Conservation (phyloP, 2,888 invertebrate species). For the Aproaerema taeniolella region DNA sequence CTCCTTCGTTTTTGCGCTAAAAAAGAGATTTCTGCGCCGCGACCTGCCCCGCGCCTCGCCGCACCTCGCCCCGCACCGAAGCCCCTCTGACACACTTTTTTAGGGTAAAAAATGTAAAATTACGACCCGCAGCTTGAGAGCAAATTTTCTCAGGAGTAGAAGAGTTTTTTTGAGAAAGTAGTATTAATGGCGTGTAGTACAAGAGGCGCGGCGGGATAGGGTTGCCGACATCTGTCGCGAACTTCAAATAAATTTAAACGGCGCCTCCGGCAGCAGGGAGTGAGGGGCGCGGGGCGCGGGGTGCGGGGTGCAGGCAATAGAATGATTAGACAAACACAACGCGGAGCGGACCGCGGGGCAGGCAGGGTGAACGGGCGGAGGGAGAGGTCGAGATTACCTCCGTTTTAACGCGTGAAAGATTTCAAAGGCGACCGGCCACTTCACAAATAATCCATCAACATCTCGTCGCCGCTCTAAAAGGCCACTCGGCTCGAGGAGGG, state of each 20-base stretch:
- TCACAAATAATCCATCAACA: slow-evolving; percentile 74
- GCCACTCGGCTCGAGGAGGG: slow-evolving; percentile 40
- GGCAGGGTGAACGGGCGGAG: slow-evolving; percentile 22
- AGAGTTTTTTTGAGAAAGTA: slow-evolving; percentile 44
- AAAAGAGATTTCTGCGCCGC: slow-evolving; percentile 64
- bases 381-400: slow-evolving; percentile 62
- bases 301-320: slow-evolving; percentile 41
- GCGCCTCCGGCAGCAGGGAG: slow-evolving; percentile 19
- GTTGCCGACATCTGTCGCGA: slow-evolving; percentile 48
- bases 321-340: slow-evolving; percentile 73
- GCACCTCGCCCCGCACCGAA: slow-evolving; percentile 25
- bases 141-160: slow-evolving; percentile 61
- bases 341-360: slow-evolving; percentile 21
- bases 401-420: slow-evolving; percentile 75
- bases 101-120: slow-evolving; percentile 68
- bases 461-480: slow-evolving; percentile 51
- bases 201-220: slow-evolving; percentile 40
- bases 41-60: slow-evolving; percentile 51
- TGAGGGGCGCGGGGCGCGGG: slow-evolving; percentile 19
- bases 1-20: slow-evolving; percentile 66
- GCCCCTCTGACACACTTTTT: slow-evolving; percentile 71
- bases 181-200: slow-evolving; percentile 57
- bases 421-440: slow-evolving; percentile 70
- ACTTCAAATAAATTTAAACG: slow-evolving; percentile 44
- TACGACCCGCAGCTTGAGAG: slow-evolving; percentile 66